phyloP scores from a whole-genome alignment of 2,797 vertebrate genomes.

The Gallinago solitaria region DNA sequence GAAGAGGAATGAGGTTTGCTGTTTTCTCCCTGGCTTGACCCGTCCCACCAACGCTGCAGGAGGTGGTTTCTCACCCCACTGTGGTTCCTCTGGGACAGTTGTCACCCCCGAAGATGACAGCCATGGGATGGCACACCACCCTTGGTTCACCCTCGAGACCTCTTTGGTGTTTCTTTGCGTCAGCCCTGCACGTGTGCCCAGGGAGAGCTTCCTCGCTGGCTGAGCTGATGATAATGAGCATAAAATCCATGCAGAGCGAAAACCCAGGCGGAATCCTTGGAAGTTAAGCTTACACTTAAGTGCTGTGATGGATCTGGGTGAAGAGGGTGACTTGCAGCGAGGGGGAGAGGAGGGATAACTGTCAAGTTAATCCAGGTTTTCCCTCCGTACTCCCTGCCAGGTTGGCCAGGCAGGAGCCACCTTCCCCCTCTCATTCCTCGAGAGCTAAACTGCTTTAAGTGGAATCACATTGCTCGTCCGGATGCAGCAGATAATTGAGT shows the following conservation, averaged over 20 bases:
- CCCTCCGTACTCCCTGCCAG: rapidly evolving
- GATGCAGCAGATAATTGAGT: neutral
- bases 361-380: neutral
- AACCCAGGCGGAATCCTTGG: neutral
- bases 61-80: neutral
- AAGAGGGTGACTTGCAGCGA: neutral
- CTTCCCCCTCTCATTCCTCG: neutral
- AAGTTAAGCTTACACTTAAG: neutral
- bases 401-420: rapidly evolving
- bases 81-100: neutral
- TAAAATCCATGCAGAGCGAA: neutral
- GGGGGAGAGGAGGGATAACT: neutral
- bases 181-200: rapidly evolving
- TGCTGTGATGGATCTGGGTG: neutral
- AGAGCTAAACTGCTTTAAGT: neutral
- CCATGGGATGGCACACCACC: neutral
- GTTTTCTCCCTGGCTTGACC: neutral
- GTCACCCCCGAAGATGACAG: neutral
- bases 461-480: neutral
- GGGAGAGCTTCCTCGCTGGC: neutral
- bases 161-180: neutral
- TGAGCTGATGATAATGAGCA: neutral
- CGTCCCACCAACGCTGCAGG: rapidly evolving
- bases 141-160: neutral
- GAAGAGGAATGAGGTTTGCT: neutral